Base-by-base conservation (phyloP, 1,140 invertebrate genomes). In the Brachionus asplanchnoidis region DNA sequence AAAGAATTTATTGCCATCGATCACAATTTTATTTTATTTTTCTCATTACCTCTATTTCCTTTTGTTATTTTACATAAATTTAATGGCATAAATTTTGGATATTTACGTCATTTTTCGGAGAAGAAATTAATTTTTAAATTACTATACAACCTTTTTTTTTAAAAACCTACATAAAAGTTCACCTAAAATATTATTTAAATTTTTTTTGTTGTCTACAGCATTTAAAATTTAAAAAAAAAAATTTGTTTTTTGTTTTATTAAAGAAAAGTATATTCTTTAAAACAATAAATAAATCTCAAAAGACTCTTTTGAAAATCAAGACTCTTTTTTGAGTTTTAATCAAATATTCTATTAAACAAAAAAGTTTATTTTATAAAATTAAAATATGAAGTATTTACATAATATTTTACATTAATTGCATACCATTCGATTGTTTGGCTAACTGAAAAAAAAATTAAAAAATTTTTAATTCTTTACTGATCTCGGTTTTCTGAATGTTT, bases 361-460 rank as follows among this genome's bases (percentile, higher is more conserved):
- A 70, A 28, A 28, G 36, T 70, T 70, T 70, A 40, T 70, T 70
- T 40, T 40, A 70, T 70, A 32, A 65, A 70, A 70, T 36, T 32
- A 70, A 60, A 60, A 60, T 78, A 78, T 46, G 14, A 14, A 20
- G 12, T 78, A 78, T 78, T 42, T 46, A 56, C 75, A 78, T 78
- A 14, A 42, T 42, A 50, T 42, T 78, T 23, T 78, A 42, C 42
- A 50, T 42, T 42, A 78, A 20, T 56, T 78, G 53, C 6, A 60
- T 60, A 7, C 53, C 20, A 8, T 60, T 60, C 17, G 53, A 26
- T 60, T 60, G 9, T 20, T 60, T 60, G n/a, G 8, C 8, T 56
- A 56, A 20, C n/a, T 60, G 20, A 60, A n/a, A 78, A 44, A 78
- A 12, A 36, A 36, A 5, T 36, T 78, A 9, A 42, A 46, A 28